Evolutionary conservation across 2,888 invertebrate species (phyloP), one percentile per base, ranked within the genome.

Genomic region (Pollenia griseotomentosa): DNA sequence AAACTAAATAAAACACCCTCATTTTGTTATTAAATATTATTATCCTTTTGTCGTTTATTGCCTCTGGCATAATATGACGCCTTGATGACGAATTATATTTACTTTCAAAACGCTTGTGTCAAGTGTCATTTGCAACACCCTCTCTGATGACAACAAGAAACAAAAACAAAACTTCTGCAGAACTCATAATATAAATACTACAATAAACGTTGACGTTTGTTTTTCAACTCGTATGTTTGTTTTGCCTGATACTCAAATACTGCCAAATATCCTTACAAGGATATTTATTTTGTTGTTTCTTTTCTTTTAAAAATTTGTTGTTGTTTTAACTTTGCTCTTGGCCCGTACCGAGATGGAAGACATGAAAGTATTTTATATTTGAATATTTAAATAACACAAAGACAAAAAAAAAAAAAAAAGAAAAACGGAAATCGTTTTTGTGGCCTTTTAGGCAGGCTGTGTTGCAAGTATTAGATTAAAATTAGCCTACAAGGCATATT

Each of bases 401-500:
- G 23, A 44, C 51, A 51, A 23, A 59, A 44, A 51, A 61, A 44
- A 55, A 63, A 16, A 1, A 65, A 11, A n/a, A n/a, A n/a, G n/a
- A n/a, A n/a, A n/a, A n/a, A n/a, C n/a, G n/a, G 19, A 71, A 42
- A 55, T 55, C 44, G 44, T 74, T 59, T 83, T 70, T 83, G 83
- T 80, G 84, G 55, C 61, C 65, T 75, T 75, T 86, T 71, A 63
- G 80, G 70, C 83, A 79, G 78, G 9, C 53, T 83, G 63, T 65
- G 59, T 74, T 79, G 51, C n/a, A n/a, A 55, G 63, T 5, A n/a
- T 89, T 87, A 87, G 88, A 89, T 89, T 89, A 88, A 88, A 89
- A 89, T 89, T 88, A 88, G 89, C 89, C 88, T 84, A 79, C 85
- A 80, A 88, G 89, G 89, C 88, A 88, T 86, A 68, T 87, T 65